Evolutionary conservation across 2,113 vertebrate species (phyloP).

Genomic region (Laticauda colubrina): DNA sequence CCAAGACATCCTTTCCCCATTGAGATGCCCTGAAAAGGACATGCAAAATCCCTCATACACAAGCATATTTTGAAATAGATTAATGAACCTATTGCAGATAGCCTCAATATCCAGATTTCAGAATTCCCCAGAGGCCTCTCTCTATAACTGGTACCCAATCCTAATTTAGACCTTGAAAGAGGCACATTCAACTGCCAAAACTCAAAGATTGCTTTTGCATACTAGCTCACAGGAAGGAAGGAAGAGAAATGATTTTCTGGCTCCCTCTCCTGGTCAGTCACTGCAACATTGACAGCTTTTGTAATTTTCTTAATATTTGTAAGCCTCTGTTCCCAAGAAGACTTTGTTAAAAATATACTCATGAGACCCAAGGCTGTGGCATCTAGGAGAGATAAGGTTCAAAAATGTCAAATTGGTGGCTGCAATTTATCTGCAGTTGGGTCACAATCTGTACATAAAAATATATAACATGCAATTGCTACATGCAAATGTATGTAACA

Average conservation of each 20-base stretch:
- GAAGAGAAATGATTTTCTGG: not conserved
- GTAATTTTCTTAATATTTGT: not conserved
- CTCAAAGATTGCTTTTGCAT: not conserved
- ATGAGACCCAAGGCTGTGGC: not conserved
- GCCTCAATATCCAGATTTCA: not conserved
- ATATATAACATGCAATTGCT: not conserved
- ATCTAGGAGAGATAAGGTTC: not conserved
- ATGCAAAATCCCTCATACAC: not conserved
- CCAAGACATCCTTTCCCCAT: not conserved
- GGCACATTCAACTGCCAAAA: not conserved
- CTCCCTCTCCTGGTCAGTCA: not conserved
- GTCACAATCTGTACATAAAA: not conserved
- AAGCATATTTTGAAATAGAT: not conserved
- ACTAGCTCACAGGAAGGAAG: not conserved
- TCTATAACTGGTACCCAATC: not conserved
- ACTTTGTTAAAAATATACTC: not conserved
- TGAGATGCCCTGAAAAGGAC: not conserved
- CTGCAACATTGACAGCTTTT: not conserved
- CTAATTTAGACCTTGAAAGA: not conserved
- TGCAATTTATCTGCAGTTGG: not conserved
- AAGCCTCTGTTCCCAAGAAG: not conserved
- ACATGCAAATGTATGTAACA: not conserved
- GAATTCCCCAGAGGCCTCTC: not conserved
- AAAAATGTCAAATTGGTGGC: not conserved
- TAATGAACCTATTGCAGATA: not conserved